These are phyloP conservation scores for Macrophya annulata DNA, from an alignment of 2,888 invertebrate species.

Conservation along the genomic window DNA sequence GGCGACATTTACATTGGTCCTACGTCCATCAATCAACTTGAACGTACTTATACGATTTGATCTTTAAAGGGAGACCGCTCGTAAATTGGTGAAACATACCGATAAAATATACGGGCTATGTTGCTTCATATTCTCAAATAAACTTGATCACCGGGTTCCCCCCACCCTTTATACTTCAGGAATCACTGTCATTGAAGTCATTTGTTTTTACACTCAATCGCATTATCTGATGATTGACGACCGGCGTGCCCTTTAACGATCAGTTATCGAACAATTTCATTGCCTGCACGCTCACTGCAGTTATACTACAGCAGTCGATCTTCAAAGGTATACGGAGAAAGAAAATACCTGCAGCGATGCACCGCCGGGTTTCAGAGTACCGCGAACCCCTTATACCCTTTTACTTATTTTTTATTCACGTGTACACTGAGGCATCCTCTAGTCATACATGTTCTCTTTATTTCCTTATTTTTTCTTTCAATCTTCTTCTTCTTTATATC, in stretches of 20 bases:
- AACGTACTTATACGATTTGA: constrained; percentile 44
- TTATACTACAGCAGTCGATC: neutral
- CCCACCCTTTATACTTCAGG: neutral
- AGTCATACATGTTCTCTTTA: neutral
- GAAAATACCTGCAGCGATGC: constrained; percentile 44
- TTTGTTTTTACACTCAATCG: constrained; percentile 54
- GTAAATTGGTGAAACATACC: constrained; percentile 52
- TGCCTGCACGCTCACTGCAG: constrained; percentile 9
- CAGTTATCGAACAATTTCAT: constrained; percentile 53
- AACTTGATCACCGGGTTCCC: neutral
- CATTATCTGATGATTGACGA: constrained; percentile 54
- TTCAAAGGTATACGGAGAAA: neutral
- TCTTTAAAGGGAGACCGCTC: constrained; percentile 46
- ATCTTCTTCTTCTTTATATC: neutral
- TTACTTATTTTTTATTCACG: neutral
- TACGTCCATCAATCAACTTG: constrained; percentile 45
- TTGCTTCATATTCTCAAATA: constrained; percentile 38
- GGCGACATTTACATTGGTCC: constrained; percentile 46
- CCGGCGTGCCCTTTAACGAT: constrained; percentile 52
- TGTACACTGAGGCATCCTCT: neutral
- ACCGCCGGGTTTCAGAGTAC: neutral
- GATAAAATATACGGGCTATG: constrained; percentile 1
- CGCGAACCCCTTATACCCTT: neutral
- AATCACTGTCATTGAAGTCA: constrained; percentile 53
- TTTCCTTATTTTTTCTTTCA: neutral